A percentile compares a stretch with the other conserved stretches of the same genome.
Evolutionary conservation across 2,797 vertebrate genomes (phyloP).

Genomic region (Orientallactaga sibirica): DNA sequence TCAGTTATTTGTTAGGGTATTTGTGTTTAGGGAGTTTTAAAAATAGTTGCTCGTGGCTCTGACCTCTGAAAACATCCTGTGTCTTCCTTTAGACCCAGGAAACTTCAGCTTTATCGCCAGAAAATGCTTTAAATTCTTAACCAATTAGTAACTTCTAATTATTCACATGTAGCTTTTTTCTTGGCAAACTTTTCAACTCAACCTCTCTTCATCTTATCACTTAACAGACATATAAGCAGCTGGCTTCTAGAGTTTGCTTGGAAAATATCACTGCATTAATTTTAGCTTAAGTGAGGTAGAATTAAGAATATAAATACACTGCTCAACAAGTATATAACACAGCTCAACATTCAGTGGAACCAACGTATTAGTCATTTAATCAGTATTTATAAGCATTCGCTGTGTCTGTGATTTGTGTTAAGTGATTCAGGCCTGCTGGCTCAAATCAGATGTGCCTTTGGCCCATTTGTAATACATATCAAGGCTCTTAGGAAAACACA

Average conservation of each 20-base stretch:
- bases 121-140: not conserved
- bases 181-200: slow-evolving; percentile 42
- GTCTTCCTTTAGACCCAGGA: slow-evolving; percentile 19
- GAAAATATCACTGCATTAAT: slow-evolving; percentile 59
- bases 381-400: slow-evolving; percentile 49
- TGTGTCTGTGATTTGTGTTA: slow-evolving; percentile 32
- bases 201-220: slow-evolving; percentile 13
- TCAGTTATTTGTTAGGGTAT: not conserved
- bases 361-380: slow-evolving; percentile 49
- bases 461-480: slow-evolving; percentile 9
- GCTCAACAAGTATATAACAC: slow-evolving; percentile 38
- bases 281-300: slow-evolving; percentile 60
- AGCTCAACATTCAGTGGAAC: slow-evolving; percentile 21
- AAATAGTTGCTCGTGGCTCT: slow-evolving; percentile 44
- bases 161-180: slow-evolving; percentile 39
- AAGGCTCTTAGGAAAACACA: slow-evolving; percentile 32
- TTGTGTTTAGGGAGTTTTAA: slow-evolving; percentile 12
- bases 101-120: slow-evolving; percentile 31
- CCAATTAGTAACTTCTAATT: slow-evolving; percentile 54
- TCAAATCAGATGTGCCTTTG: slow-evolving; percentile 24
- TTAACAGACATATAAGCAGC: slow-evolving; percentile 44
- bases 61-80: slow-evolving; percentile 31
- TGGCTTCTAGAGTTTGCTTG: slow-evolving; percentile 46
- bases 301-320: slow-evolving; percentile 63
- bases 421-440: not conserved